Evolutionary conservation across 1,140 invertebrate genomes (phyloP).

Genomic region (Calycopis cecrops): DNA sequence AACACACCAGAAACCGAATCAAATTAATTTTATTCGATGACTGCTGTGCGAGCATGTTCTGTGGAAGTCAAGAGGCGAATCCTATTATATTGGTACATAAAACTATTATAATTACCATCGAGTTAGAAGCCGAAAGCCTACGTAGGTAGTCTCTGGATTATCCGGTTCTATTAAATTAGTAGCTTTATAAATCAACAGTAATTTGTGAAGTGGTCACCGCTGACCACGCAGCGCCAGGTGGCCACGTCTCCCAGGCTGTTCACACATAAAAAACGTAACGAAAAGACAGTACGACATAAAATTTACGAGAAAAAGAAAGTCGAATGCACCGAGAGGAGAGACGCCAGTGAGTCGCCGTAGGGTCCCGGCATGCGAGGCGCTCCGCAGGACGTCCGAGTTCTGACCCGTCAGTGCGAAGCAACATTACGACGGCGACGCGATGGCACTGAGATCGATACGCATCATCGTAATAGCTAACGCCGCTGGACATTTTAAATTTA

Average conservation of each 20-base stretch:
- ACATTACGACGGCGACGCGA: slow-evolving; percentile 52
- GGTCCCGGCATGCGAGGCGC: slow-evolving; percentile 48
- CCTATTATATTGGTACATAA: too few species aligned
- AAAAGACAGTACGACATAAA: slow-evolving; percentile 31
- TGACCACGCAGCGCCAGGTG: slow-evolving; percentile 1
- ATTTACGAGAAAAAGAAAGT: slow-evolving; percentile 40
- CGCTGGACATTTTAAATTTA: slow-evolving; percentile 24
- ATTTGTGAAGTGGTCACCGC: slow-evolving; percentile 3
- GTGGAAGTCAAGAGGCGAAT: too few species aligned
- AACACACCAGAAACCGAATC: too few species aligned
- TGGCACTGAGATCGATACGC: slow-evolving; percentile 51
- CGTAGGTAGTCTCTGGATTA: background rate
- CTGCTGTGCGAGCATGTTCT: too few species aligned
- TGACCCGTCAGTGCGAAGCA: slow-evolving; percentile 43
- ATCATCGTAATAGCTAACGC: slow-evolving; percentile 27
- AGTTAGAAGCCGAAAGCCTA: too few species aligned
- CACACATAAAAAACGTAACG: slow-evolving; percentile 16
- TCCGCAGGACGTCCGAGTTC: slow-evolving; percentile 43
- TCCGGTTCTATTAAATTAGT: slow-evolving; percentile 10
- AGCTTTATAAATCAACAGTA: slow-evolving; percentile 6
- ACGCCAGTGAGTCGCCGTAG: slow-evolving; percentile 48
- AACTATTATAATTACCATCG: too few species aligned
- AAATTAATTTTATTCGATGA: too few species aligned
- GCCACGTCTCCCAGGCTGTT: background rate
- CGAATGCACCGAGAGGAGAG: slow-evolving; percentile 33